phyloP scores from a whole-genome alignment of 2,797 vertebrate species.

The Crypturellus tataupa region DNA sequence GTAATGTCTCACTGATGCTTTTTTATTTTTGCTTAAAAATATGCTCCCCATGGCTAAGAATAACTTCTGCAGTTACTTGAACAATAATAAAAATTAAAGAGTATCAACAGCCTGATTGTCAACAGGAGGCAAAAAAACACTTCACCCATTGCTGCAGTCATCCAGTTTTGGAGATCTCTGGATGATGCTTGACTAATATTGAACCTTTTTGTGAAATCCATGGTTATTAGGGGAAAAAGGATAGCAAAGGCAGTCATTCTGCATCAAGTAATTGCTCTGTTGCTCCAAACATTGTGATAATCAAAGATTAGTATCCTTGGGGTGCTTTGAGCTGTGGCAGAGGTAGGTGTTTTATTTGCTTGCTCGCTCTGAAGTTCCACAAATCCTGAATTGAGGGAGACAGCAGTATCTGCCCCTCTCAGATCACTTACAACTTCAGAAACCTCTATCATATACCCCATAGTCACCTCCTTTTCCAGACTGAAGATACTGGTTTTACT shows the following conservation, averaged over 20 bases:
- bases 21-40: not conserved
- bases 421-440: not conserved
- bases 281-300: not conserved
- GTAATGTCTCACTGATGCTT: slow-evolving; percentile 25
- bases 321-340: not conserved
- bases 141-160: not conserved
- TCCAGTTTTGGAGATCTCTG: not conserved
- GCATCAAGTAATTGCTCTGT: not conserved
- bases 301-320: not conserved
- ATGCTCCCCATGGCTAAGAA: slow-evolving; percentile 44
- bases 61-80: slow-evolving; percentile 38
- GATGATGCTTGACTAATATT: not conserved
- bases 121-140: slow-evolving; percentile 16
- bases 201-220: not conserved
- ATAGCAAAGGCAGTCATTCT: not conserved
- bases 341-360: slow-evolving; percentile 9
- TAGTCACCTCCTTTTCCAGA: not conserved
- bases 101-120: slow-evolving; percentile 9
- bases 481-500: not conserved
- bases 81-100: slow-evolving; percentile 24
- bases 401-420: not conserved
- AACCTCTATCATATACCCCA: not conserved
- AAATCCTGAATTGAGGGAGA: not conserved
- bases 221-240: not conserved
- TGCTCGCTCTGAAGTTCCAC: slow-evolving; percentile 28